A percentile compares a stretch with the other conserved stretches of the same genome.
Evolutionary conservation across 2,797 vertebrate genomes (phyloP).

Genomic region (Lemur catta): DNA sequence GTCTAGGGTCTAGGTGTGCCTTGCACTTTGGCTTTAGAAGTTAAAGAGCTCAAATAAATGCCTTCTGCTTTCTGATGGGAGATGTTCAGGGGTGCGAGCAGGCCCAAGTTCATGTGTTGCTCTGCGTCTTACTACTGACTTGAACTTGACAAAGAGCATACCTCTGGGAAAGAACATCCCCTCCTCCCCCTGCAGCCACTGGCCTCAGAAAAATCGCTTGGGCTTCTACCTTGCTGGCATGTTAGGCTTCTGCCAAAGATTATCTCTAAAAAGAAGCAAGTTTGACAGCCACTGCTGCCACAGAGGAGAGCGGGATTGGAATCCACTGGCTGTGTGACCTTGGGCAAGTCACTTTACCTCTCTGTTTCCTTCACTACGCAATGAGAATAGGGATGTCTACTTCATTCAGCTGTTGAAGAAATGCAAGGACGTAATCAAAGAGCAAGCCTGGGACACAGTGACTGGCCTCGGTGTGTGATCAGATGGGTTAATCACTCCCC

Average conservation of each 20-base stretch:
- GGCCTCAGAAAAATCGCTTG: rapidly evolving
- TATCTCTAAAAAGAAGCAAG: neutral
- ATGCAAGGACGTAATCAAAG: neutral
- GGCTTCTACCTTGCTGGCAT: neutral
- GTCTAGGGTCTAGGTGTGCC: neutral
- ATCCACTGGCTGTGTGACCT: neutral
- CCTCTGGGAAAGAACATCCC: neutral
- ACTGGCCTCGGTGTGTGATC: neutral
- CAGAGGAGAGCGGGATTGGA: neutral
- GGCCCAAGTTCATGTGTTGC: too few species aligned
- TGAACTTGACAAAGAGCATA: neutral
- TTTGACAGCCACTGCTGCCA: neutral
- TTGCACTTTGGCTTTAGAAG: neutral
- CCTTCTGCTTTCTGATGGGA: neutral
- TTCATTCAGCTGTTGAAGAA: neutral
- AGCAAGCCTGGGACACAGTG: neutral
- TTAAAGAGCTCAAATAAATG: rapidly evolving
- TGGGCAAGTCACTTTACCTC: neutral
- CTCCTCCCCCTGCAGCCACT: rapidly evolving
- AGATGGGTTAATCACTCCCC: neutral
- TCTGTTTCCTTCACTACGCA: neutral
- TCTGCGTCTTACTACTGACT: neutral
- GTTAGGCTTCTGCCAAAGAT: neutral
- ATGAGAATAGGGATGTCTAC: rapidly evolving
- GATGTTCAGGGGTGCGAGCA: neutral